Percentiles rank a stretch among this genome's conserved stretches.
Conservation (phyloP, 23 tunicate species). For the Aplidium turbinatum region DNA sequence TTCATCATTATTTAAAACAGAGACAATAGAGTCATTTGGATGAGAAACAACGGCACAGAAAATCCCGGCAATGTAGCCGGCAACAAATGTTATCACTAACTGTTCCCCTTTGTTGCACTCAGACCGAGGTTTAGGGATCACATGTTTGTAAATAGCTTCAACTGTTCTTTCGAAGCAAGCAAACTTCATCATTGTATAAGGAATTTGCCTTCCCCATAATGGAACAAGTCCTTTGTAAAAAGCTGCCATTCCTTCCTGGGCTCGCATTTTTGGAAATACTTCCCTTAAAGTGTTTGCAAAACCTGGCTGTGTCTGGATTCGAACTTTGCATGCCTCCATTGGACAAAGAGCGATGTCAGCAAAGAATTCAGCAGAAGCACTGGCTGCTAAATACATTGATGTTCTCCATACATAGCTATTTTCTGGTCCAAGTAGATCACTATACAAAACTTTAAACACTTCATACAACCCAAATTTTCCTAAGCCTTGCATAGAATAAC, state of each 20-base stretch:
- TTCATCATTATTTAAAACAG: slow-evolving; percentile 75
- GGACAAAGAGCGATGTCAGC: slow-evolving; percentile 94
- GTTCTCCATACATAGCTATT: slow-evolving; percentile 81
- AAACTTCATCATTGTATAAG: slow-evolving; percentile 99
- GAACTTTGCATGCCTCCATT: slow-evolving; percentile 94
- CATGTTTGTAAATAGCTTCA: slow-evolving; percentile 80
- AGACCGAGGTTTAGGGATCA: slow-evolving; percentile 85
- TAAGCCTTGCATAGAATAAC: slow-evolving; percentile 95
- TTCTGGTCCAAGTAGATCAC: slow-evolving; percentile 69
- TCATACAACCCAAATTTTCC: slow-evolving; percentile 97
- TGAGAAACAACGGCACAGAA: slow-evolving; percentile 97
- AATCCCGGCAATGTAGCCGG: slow-evolving; percentile 97
- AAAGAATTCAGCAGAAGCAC: slow-evolving; percentile 94
- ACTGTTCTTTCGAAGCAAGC: slow-evolving; percentile 97
- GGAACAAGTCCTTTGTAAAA: slow-evolving; percentile 90
- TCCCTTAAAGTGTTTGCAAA: slow-evolving; percentile 89
- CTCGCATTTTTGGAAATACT: slow-evolving; percentile 92
- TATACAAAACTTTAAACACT: slow-evolving; percentile 81
- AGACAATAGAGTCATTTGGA: slow-evolving; percentile 93
- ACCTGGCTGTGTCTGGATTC: slow-evolving; percentile 89
- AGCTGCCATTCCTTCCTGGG: slow-evolving; percentile 85
- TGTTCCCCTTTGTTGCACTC: slow-evolving; percentile 83
- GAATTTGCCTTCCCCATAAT: slow-evolving; percentile 91
- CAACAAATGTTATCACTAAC: slow-evolving; percentile 85
- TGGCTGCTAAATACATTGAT: slow-evolving; percentile 73